phyloP scores from a whole-genome alignment of 2,888 invertebrate species.

The Charanyca ferruginea region DNA sequence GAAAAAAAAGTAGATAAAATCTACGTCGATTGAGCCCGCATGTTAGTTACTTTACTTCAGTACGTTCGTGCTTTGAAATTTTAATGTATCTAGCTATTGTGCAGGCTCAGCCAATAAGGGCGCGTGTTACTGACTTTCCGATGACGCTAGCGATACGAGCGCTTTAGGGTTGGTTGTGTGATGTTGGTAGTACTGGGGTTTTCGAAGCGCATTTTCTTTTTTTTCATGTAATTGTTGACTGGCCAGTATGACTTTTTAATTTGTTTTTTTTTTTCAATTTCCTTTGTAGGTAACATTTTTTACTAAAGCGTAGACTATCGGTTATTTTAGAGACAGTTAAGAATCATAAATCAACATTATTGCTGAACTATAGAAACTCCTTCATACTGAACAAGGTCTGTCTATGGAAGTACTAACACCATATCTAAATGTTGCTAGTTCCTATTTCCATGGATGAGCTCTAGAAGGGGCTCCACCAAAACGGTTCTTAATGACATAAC shows the following conservation, averaged over 20 bases:
- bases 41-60: slow-evolving; percentile 32
- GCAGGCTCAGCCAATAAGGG: slow-evolving; percentile 32
- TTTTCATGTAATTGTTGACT: neutral
- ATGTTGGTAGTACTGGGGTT: slow-evolving; percentile 18
- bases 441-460: too few relatives aligned
- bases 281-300: too few relatives aligned
- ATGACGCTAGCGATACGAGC: slow-evolving; percentile 30
- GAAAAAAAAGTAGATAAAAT: slow-evolving; percentile 51
- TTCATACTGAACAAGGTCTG: too few relatives aligned
- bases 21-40: slow-evolving; percentile 59
- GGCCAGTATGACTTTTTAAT: neutral
- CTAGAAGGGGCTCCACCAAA: too few relatives aligned
- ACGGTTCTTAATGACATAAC: neutral
- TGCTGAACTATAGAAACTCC: too few relatives aligned
- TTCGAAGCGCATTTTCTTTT: neutral
- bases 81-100: slow-evolving; percentile 47
- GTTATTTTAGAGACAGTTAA: too few relatives aligned
- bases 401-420: too few relatives aligned
- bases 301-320: too few relatives aligned
- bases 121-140: slow-evolving; percentile 11
- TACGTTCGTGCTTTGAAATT: slow-evolving; percentile 63
- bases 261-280: too few relatives aligned
- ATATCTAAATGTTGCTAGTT: too few relatives aligned
- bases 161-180: slow-evolving; percentile 30
- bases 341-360: too few relatives aligned